Conservation (phyloP, 2,888 invertebrate genomes). For the Trissolcus brochymenae region DNA sequence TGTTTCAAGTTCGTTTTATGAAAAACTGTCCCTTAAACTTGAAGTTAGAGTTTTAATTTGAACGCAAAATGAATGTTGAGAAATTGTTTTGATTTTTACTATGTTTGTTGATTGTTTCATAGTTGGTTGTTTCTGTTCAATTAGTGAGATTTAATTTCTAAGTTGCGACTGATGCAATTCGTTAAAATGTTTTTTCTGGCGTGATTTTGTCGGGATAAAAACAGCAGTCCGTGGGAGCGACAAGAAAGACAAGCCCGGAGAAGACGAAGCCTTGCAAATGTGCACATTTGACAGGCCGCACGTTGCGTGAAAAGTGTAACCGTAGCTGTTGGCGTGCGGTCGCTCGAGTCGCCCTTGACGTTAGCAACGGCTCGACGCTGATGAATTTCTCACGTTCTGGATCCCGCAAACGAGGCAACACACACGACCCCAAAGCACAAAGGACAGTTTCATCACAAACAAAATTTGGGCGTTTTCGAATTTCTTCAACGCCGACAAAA, state of each 20-base stretch:
- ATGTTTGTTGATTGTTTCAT: background rate
- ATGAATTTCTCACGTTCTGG: slow-evolving; percentile 68
- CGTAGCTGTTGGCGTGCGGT: slow-evolving; percentile 73
- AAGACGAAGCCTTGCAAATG: slow-evolving; percentile 63
- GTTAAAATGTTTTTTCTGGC: background rate
- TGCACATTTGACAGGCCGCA: slow-evolving; percentile 63
- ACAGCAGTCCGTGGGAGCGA: slow-evolving; percentile 30
- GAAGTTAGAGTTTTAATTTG: too few relatives aligned
- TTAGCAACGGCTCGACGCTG: slow-evolving; percentile 62
- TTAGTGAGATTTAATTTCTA: background rate
- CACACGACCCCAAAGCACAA: slow-evolving; percentile 25
- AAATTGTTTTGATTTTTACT: background rate
- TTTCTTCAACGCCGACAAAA: too few relatives aligned
- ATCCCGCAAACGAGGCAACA: slow-evolving; percentile 47
- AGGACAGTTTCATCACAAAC: slow-evolving; percentile 18
- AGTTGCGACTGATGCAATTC: background rate
- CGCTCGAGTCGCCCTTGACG: slow-evolving; percentile 58
- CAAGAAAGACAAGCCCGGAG: slow-evolving; percentile 58
- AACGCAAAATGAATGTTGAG: background rate
- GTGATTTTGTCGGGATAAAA: slow-evolving; percentile 25
- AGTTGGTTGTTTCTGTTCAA: background rate
- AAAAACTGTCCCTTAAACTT: too few relatives aligned
- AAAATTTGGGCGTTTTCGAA: background rate
- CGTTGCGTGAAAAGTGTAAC: slow-evolving; percentile 74
- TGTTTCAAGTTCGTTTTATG: too few relatives aligned